Percentiles rank a stretch among this genome's conserved stretches.
Conservation (phyloP, 2,113 vertebrate species). For the Petrocephalus zakoni region DNA sequence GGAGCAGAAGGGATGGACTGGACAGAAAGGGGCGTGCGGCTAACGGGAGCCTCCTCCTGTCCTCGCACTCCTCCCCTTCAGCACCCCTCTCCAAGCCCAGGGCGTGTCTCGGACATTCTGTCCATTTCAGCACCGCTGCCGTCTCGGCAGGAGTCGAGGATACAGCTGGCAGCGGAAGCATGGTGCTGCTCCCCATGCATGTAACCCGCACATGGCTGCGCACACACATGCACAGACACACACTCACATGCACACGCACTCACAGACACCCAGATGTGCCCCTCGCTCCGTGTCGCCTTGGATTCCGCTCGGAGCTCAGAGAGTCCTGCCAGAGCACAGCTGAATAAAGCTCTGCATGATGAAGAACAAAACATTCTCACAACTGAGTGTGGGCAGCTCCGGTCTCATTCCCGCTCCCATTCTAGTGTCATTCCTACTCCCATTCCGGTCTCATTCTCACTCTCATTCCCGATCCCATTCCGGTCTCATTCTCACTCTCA, state of each 20-base stretch:
- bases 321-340: neutral
- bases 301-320: neutral
- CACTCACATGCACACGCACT: neutral
- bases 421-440: neutral
- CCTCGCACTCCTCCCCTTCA: neutral
- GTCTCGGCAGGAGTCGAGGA: slow-evolving; percentile 1
- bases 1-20: neutral
- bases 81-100: neutral
- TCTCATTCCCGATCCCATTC: too few species aligned
- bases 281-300: neutral
- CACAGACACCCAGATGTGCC: neutral
- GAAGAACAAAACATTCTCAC: neutral
- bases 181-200: neutral
- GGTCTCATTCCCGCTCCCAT: neutral
- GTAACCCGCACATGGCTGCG: neutral
- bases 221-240: neutral
- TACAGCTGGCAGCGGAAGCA: slow-evolving; percentile 29
- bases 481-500: too few species aligned
- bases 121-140: slow-evolving; percentile 14
- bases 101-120: slow-evolving; percentile 31
- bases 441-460: too few species aligned
- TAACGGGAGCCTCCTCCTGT: neutral
- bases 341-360: neutral
- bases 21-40: neutral
- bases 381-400: neutral